Evolutionary conservation across 2,888 invertebrate species (phyloP), one percentile per base, ranked within the genome.

Genomic region (Iphiclides podalirius): DNA sequence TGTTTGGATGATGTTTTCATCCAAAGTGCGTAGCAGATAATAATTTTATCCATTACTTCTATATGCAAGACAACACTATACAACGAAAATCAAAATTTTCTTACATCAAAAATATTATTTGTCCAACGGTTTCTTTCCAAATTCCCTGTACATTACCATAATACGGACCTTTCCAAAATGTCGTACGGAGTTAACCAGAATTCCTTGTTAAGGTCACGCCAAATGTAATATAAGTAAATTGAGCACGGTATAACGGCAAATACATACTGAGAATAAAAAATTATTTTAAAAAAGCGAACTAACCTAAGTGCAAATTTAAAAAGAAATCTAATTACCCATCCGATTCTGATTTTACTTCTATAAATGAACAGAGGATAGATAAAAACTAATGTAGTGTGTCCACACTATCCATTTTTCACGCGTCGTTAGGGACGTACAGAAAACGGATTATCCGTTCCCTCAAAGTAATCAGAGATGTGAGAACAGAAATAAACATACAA

Each of bases 361-460:
- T 33, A 34, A 42, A 42, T 41, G 31, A 15, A 31, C n/a, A n/a
- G 3, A 31, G 11, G 11, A 31, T 31, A 11, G 23, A 16, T 36
- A 26, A 28, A 44, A 44, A 12, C 26, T 28, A 44, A 44, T 36
- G 44, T 26, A 36, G 36, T 44, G 44, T 16, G 36, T 11, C 12
- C 7, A 44, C 23, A 44, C 26, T 15, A 44, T 11, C 31, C 36
- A 26, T 44, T 44, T 26, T 44, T 26, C 23, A 28, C 23, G 44
- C 11, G 11, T 16, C 20, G 26, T 44, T 44, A 15, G n/a, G n/a
- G n/a, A n/a, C n/a, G n/a, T n/a, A n/a, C n/a, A n/a, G n/a, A 36
- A 36, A 35, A 35, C 14, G 26, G 6, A 26, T 44, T 26, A 15
- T 28, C 23, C 23, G 14, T 16, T 26, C 15, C 13, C 35, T 35